phyloP scores from a whole-genome alignment of 1,140 invertebrate species.

The Lucilia sericata region DNA sequence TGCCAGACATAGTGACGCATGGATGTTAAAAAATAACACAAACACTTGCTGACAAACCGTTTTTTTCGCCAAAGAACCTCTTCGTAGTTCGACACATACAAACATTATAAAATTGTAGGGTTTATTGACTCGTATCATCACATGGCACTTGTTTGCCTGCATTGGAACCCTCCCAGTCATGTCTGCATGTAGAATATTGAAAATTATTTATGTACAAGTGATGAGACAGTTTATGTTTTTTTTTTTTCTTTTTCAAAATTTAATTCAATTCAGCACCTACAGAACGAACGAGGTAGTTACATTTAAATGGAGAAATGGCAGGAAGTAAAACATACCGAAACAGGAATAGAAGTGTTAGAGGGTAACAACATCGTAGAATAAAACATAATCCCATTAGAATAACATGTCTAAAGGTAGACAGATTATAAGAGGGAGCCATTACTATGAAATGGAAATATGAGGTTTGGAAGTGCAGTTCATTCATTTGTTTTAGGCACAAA shows the following conservation, averaged over 20 bases:
- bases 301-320: neutral
- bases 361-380: neutral
- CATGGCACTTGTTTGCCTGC: neutral
- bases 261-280: constrained; percentile 7
- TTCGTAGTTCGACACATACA: neutral
- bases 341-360: neutral
- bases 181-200: neutral
- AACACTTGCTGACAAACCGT: neutral
- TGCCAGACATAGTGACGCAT: constrained; percentile 30
- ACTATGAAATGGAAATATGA: neutral
- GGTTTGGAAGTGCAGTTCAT: neutral
- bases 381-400: constrained; percentile 12
- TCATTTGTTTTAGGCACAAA: neutral
- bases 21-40: neutral
- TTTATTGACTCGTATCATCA: constrained; percentile 5
- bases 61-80: neutral
- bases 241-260: neutral
- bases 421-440: neutral
- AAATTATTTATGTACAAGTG: neutral
- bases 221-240: neutral
- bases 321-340: neutral
- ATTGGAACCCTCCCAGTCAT: neutral
- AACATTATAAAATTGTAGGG: neutral
- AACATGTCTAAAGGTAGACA: constrained; percentile 19
- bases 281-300: neutral